Evolutionary conservation across 2,888 invertebrate species (phyloP), one percentile per base, ranked within the genome.

Genomic region (Unio pictorum): DNA sequence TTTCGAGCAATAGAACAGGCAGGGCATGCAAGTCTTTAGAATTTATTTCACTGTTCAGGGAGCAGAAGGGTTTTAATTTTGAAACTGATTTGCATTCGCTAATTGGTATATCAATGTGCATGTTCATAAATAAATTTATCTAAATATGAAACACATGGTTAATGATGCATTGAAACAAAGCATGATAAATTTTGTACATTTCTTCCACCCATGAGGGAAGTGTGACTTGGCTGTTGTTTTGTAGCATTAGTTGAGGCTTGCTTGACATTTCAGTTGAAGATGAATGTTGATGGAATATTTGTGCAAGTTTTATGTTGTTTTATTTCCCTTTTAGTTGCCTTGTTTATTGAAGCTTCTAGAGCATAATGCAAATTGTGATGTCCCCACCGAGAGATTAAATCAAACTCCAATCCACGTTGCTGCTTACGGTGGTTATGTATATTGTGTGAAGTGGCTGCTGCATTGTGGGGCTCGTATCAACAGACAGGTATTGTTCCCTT

Each of bases 371-470:
- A 79, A 77, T 71, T 79, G 81, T 76, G 84, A 86, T 73, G 78
- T 74, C 15, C 61, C 83, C 20, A 86, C 88, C 7, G 79, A 83
- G 55, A 79, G 86, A 26, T 81, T 87, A 67, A 86, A 87, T 73
- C 89, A 89, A 76, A 86, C 89, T 15, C 87, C 90, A 18, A 73
- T 81, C 28, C 90, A 90, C 73, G 83, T 89, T 56, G 89, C 89
- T 64, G 88, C 90, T 11, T 84, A 84, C 71, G 85, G 84, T 18
- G 86, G 87, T 11, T 83, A 87, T 63, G 76, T 84, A n/a, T 84
- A 87, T 70, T 89, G 88, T 78, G 76, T 89, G 17, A 84, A 87
- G 68, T 89, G 89, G 89, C 81, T 90, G 45, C 74, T 90, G 30
- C 85, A 87, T 66, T 82, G 82, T 72, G 89, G 89, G 54, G 84